These are phyloP conservation scores for Peromyscus melanophrys DNA, from an alignment of 2,797 vertebrate genomes.

Conservation along the genomic window DNA sequence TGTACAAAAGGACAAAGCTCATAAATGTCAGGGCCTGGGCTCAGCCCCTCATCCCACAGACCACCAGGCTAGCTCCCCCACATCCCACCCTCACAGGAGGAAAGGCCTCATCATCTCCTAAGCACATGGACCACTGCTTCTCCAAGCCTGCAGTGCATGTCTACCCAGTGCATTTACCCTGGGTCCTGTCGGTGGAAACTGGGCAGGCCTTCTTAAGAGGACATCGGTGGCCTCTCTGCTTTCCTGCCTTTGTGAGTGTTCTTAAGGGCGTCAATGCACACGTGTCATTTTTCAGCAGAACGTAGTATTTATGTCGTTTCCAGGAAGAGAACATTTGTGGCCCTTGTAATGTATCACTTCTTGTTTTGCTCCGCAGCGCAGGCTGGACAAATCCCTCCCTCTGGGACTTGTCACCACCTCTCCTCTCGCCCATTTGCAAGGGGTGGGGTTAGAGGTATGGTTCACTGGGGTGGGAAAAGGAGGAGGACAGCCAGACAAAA, in stretches of 20 bases:
- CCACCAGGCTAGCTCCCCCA: neutral
- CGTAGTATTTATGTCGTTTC: conserved; percentile 74
- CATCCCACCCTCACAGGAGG: neutral
- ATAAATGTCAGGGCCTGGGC: too few species aligned
- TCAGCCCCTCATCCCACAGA: neutral
- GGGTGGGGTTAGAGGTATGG: neutral
- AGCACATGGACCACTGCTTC: neutral
- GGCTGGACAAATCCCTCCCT: neutral
- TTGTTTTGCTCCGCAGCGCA: neutral
- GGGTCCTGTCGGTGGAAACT: neutral
- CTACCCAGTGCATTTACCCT: neutral
- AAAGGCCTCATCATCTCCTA: neutral
- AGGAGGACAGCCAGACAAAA: neutral
- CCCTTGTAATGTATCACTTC: conserved; percentile 55
- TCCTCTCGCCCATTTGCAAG: neutral
- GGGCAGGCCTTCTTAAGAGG: conserved; percentile 61
- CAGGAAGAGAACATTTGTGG: conserved; percentile 50
- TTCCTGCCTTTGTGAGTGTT: conserved; percentile 64
- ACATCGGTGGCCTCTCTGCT: conserved; percentile 36
- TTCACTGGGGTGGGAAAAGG: neutral
- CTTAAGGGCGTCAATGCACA: conserved; percentile 46
- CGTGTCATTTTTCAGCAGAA: conserved; percentile 77
- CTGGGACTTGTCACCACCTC: neutral
- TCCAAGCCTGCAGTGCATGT: neutral
- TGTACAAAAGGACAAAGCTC: neutral